Conservation (phyloP, 2,797 vertebrate genomes). For the Hippopotamyrus pictus region DNA sequence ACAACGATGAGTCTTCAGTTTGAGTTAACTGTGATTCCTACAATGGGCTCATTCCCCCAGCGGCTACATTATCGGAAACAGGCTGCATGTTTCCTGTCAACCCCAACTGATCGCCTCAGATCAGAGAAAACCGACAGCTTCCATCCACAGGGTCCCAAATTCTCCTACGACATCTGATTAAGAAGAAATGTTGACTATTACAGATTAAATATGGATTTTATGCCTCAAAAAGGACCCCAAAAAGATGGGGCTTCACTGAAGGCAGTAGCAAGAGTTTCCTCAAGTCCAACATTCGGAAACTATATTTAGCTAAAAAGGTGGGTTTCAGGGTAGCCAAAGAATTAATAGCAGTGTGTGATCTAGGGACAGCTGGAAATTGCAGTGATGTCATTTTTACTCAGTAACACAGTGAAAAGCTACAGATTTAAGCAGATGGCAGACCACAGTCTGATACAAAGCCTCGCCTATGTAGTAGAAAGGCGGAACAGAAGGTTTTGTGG, state of each 20-base stretch:
- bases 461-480: not conserved
- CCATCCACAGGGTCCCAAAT: not conserved
- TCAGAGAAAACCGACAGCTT: not conserved
- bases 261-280: not conserved
- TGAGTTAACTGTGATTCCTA: not conserved
- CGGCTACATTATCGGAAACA: not conserved
- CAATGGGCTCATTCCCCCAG: not conserved
- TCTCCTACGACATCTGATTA: not conserved
- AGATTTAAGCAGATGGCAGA: not conserved
- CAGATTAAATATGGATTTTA: not conserved
- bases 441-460: not conserved
- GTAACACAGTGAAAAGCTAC: not conserved
- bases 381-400: not conserved
- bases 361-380: conserved; percentile 1
- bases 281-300: not conserved
- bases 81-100: not conserved
- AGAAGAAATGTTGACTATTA: not conserved
- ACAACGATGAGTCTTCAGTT: not conserved
- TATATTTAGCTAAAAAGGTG: not conserved
- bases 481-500: not conserved
- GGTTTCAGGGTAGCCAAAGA: not conserved
- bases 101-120: not conserved
- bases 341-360: not conserved
- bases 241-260: not conserved
- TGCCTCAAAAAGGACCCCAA: not conserved